A percentile compares a stretch with the other conserved stretches of the same genome.
Conservation (phyloP, 2,888 invertebrate species). For the Cylindroiulus punctatus region DNA sequence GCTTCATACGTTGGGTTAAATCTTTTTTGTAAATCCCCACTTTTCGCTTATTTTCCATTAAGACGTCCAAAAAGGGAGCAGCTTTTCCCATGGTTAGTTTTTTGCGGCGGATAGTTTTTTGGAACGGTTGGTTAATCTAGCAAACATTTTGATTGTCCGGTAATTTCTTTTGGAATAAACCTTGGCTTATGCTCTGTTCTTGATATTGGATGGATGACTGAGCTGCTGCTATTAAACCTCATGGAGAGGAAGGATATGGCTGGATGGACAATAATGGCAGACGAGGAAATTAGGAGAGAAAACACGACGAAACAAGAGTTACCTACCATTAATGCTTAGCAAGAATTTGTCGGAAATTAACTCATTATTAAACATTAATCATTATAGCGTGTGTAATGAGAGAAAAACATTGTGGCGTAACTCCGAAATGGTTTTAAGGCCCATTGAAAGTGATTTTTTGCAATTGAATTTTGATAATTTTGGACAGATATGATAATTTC, state of each 20-base stretch:
- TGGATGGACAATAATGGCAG: not conserved
- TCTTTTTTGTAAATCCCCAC: not conserved
- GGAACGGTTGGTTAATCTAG: conserved; percentile 20
- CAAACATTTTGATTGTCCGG: conserved; percentile 36
- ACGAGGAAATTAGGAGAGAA: conserved; percentile 15
- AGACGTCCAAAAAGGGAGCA: not conserved
- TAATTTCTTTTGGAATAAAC: conserved; percentile 23
- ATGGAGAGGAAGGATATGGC: conserved; percentile 39
- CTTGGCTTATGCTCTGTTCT: conserved; percentile 19
- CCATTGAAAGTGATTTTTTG: no score
- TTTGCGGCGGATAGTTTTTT: not conserved
- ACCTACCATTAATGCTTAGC: not conserved
- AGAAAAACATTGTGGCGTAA: no score
- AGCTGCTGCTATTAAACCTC: conserved; percentile 11
- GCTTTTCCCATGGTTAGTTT: no score
- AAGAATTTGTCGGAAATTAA: conserved; percentile 26
- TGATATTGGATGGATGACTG: conserved; percentile 4
- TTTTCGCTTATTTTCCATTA: not conserved
- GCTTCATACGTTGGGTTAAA: not conserved
- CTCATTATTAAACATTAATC: no score
- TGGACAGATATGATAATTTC: no score
- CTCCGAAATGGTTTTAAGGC: no score
- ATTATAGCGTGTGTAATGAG: no score
- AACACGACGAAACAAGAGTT: conserved; percentile 6
- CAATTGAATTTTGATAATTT: no score